These are phyloP conservation scores for Spilogale gracilis DNA, from an alignment of 2,113 vertebrate genomes.

Conservation along the genomic window DNA sequence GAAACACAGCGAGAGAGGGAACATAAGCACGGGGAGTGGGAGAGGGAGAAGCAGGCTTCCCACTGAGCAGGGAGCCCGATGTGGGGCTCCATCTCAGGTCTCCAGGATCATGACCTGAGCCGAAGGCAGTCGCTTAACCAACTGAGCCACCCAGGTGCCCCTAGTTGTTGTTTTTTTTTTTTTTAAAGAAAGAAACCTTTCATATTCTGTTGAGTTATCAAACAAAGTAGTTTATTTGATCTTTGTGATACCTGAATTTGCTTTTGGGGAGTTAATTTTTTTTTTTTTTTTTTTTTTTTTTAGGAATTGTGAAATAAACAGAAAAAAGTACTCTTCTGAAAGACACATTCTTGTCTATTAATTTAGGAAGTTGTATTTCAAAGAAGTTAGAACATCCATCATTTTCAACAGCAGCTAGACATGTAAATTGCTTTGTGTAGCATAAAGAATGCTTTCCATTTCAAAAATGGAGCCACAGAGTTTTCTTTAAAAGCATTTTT, in stretches of 20 bases:
- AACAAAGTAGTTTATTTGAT: slow-evolving; percentile 30
- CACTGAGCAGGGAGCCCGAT: no score
- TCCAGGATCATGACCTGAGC: no score
- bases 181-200: not conserved
- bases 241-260: not conserved
- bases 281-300: no score
- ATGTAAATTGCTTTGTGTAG: not conserved
- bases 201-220: not conserved
- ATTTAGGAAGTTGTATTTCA: not conserved
- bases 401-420: slow-evolving; percentile 3
- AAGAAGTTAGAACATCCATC: not conserved
- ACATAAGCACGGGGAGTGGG: no score
- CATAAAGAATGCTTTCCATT: not conserved
- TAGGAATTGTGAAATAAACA: not conserved
- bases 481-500: not conserved
- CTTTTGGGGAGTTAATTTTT: not conserved
- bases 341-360: not conserved
- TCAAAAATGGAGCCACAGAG: not conserved
- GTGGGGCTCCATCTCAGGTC: no score
- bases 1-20: no score
- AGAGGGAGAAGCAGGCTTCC: no score
- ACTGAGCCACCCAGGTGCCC: no score
- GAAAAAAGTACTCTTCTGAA: slow-evolving; percentile 5
- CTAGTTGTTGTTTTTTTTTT: not conserved
- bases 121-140: no score